A percentile compares a stretch with the other conserved stretches of the same genome.
Evolutionary conservation across 2,113 vertebrate genomes (phyloP).

Genomic region (Pycnonotus jocosus): DNA sequence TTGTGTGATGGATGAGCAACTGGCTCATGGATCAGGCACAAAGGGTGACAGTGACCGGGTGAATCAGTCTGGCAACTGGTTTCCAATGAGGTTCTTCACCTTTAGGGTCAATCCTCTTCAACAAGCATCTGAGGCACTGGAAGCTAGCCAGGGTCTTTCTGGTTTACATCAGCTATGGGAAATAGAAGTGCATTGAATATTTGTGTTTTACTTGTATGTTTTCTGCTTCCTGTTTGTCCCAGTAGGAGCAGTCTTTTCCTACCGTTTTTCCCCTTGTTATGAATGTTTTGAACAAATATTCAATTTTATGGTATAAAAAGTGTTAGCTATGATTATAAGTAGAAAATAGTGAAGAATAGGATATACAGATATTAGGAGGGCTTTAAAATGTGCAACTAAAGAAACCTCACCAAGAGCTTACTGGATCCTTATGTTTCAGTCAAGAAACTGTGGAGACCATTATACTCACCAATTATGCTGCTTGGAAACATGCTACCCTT

Average conservation of each 20-base stretch:
- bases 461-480: too few relatives aligned
- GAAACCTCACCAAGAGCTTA: background rate
- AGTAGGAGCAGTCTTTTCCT: background rate
- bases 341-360: background rate
- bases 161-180: background rate
- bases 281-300: background rate
- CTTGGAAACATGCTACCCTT: too few relatives aligned
- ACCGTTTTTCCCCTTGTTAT: background rate
- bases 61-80: background rate
- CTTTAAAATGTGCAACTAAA: background rate
- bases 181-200: background rate
- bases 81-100: background rate
- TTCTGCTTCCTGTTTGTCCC: background rate
- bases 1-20: background rate
- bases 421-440: background rate
- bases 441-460: background rate
- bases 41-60: background rate
- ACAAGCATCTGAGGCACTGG: background rate
- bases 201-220: background rate
- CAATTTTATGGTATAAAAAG: background rate
- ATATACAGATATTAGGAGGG: background rate
- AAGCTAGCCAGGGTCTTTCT: background rate
- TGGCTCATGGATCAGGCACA: background rate
- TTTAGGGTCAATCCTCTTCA: background rate
- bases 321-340: background rate